These are phyloP conservation scores for Aphrophora alni DNA, from an alignment of 2,888 invertebrate genomes.

Conservation along the genomic window DNA sequence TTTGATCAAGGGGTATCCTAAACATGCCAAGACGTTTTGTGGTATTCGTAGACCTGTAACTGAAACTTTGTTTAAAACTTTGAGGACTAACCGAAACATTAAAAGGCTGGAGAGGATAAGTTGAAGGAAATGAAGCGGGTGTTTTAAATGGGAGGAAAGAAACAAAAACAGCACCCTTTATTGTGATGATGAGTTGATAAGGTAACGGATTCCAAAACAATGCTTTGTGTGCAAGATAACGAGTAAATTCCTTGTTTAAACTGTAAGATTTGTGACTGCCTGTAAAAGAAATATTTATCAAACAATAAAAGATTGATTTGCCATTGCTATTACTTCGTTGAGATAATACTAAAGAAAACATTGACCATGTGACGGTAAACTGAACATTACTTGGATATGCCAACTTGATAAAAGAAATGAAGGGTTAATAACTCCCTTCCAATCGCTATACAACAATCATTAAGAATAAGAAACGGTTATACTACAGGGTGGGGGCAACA, in stretches of 20 bases:
- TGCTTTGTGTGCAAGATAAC: conserved; percentile 42
- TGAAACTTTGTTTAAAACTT: conserved; percentile 51
- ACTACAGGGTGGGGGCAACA: conserved; percentile 46
- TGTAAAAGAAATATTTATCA: conserved; percentile 20
- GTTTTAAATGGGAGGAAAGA: conserved; percentile 43
- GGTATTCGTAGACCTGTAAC: conserved; percentile 58
- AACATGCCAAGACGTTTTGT: conserved; percentile 58
- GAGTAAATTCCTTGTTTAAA: conserved; percentile 14
- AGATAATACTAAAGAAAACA: conserved; percentile 29
- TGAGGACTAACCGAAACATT: conserved; percentile 42
- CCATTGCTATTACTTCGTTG: conserved; percentile 30
- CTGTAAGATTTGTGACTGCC: conserved; percentile 26
- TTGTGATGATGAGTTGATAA: conserved; percentile 33
- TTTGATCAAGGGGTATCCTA: conserved; percentile 65
- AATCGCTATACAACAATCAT: conserved; percentile 51
- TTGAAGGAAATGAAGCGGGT: conserved; percentile 41
- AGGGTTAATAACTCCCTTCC: conserved; percentile 47
- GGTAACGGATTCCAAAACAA: conserved; percentile 46
- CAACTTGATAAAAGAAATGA: conserved; percentile 46
- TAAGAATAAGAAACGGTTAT: conserved; percentile 50
- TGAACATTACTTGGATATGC: conserved; percentile 41
- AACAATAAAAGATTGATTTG: conserved; percentile 24
- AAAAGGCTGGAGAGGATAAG: conserved; percentile 38
- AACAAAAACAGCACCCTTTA: conserved; percentile 49
- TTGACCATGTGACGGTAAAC: conserved; percentile 27